These are phyloP conservation scores for Philopotamus ludificatus DNA, from an alignment of 1,140 invertebrate species.

Conservation along the genomic window DNA sequence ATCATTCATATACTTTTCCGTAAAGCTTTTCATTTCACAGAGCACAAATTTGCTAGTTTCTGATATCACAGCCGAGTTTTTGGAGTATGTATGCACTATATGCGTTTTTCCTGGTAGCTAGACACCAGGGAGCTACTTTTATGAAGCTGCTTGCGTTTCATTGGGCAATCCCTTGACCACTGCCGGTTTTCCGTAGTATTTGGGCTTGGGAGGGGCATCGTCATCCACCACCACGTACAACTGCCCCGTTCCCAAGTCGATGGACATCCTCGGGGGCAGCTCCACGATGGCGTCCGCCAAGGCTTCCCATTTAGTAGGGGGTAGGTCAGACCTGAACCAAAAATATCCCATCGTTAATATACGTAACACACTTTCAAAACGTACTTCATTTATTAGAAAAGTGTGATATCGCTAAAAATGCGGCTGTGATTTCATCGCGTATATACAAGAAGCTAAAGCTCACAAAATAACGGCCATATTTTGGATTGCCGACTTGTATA, in stretches of 20 bases:
- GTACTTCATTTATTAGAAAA: background rate
- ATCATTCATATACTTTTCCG: background rate
- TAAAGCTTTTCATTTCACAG: background rate
- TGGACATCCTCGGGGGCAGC: slow-evolving; percentile 50
- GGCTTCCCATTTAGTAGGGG: slow-evolving; percentile 55
- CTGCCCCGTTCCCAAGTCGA: slow-evolving; percentile 54
- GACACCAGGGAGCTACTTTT: background rate
- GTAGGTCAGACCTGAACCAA: slow-evolving; percentile 43
- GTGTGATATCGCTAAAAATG: slow-evolving; percentile 24
- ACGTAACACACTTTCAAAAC: slow-evolving; percentile 8
- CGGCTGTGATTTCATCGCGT: slow-evolving; percentile 39
- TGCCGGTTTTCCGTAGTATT: slow-evolving; percentile 10
- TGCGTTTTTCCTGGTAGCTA: background rate
- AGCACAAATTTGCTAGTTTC: background rate
- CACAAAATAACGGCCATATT: background rate
- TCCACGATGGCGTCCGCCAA: slow-evolving; percentile 55
- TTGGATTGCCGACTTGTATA: background rate
- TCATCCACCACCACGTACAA: slow-evolving; percentile 48
- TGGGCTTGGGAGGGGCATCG: slow-evolving; percentile 11
- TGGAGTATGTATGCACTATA: background rate
- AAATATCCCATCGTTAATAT: too few species aligned
- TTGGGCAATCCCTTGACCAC: slow-evolving; percentile 10
- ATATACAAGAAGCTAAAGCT: slow-evolving; percentile 32
- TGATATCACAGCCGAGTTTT: background rate
- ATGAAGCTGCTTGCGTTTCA: background rate